These are phyloP conservation scores for Aromia moschata DNA, from an alignment of 2,888 invertebrate genomes.

Conservation along the genomic window DNA sequence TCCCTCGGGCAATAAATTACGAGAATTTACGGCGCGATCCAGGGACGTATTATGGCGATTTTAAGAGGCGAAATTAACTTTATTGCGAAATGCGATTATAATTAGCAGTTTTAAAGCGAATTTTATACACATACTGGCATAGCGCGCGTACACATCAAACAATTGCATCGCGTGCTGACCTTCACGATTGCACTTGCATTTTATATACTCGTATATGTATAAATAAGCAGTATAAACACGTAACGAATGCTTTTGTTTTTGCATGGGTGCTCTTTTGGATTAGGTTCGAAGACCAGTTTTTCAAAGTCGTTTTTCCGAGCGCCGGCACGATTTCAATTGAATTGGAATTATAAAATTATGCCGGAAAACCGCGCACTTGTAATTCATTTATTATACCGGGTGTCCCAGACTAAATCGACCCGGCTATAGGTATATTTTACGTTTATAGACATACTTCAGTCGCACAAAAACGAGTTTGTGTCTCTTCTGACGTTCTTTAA, in stretches of 20 bases:
- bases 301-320: not conserved
- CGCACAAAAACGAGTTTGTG: too few species aligned
- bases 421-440: too few species aligned
- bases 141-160: conserved; percentile 31
- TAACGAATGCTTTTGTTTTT: not conserved
- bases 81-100: conserved; percentile 10
- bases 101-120: conserved; percentile 20
- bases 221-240: not conserved
- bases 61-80: not conserved
- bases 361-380: too few species aligned
- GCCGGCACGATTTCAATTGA: too few species aligned
- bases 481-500: too few species aligned
- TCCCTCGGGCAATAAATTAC: too few species aligned
- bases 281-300: not conserved
- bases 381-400: too few species aligned
- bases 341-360: too few species aligned
- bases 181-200: conserved; percentile 41
- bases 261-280: not conserved
- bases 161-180: conserved; percentile 46
- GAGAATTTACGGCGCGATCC: not conserved
- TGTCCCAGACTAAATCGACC: too few species aligned
- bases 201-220: not conserved
- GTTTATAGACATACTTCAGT: too few species aligned
- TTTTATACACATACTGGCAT: conserved; percentile 15
- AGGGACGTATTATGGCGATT: not conserved